These are phyloP conservation scores for Aplodontia rufa DNA, from an alignment of 2,113 vertebrate genomes.

Conservation along the genomic window DNA sequence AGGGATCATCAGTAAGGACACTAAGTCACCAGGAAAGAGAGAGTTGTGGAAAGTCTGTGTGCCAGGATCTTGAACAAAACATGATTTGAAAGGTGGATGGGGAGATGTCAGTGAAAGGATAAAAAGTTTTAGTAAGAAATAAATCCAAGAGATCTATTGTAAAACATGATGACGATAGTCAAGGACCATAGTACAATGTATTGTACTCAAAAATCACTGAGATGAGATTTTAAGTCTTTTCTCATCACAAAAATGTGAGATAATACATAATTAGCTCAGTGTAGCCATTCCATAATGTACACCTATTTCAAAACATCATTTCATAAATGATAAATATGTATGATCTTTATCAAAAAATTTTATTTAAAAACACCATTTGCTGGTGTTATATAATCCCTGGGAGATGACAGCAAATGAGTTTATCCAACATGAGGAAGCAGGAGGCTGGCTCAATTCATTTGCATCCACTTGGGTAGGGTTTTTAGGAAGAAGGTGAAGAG, in stretches of 20 bases:
- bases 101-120: background rate
- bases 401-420: background rate
- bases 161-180: background rate
- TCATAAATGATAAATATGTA: background rate
- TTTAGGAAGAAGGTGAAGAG: background rate
- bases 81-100: background rate
- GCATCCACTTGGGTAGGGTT: background rate
- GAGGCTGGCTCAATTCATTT: background rate
- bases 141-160: background rate
- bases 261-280: background rate
- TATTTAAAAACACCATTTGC: background rate
- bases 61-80: background rate
- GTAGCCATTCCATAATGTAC: background rate
- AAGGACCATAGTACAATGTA: background rate
- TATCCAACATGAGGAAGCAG: background rate
- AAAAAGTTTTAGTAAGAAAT: background rate
- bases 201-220: background rate
- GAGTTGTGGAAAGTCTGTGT: background rate
- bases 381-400: background rate
- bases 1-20: background rate
- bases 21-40: background rate
- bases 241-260: background rate
- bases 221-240: background rate
- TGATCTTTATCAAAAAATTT: background rate
- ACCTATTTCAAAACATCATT: background rate